Evolutionary conservation across 2,113 vertebrate genomes (phyloP), one percentile per base, ranked within the genome.

Genomic region (Castor canadensis): DNA sequence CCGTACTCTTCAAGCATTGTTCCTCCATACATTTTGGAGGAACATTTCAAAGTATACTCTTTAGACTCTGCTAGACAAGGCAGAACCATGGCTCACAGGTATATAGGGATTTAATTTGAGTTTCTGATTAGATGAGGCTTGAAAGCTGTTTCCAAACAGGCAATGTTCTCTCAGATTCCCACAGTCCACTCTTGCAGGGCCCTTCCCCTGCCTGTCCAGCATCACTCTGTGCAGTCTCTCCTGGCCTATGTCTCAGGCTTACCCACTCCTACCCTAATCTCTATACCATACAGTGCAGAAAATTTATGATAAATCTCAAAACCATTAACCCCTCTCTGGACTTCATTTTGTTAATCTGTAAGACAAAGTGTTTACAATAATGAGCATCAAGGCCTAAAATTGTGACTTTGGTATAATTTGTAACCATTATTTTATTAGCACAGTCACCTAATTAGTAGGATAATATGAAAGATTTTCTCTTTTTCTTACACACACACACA

Each of bases 191-290:
- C 35, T 4, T 8, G 30, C 10, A 32, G 12, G 16, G 67, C 43
- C 38, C 3, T 84, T 6, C 2, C 38, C 3, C 1, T 15, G 2
- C n/a, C 8, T 13, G 28, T 9, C 45, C 10, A 5, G 52, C 7
- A 26, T 16, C n/a, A 26, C 7, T 40, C 71, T 40, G 49, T 43
- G 67, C 45, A 26, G n/a, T 77, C 28, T 69, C 72, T 35, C 76
- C 45, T 19, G 16, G 69, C 24, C 13, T 66, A 40, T 2, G 19
- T 9, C 6, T 22, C 3, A 32, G 26, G 49, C 28, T 60, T 72
- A 75, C 28, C 28, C 69, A 6, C 16, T 40, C 38, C 3, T 38
- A 43, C 19, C 4, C 15, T 47, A 32, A 6, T 32, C 26, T 49
- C 76, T 30, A 28, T 9, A 69, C 54, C 22, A 40, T 24, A 45